Evolutionary conservation across 2,888 invertebrate species (phyloP), one percentile per base, ranked within the genome.

Genomic region (Erynnis tages): DNA sequence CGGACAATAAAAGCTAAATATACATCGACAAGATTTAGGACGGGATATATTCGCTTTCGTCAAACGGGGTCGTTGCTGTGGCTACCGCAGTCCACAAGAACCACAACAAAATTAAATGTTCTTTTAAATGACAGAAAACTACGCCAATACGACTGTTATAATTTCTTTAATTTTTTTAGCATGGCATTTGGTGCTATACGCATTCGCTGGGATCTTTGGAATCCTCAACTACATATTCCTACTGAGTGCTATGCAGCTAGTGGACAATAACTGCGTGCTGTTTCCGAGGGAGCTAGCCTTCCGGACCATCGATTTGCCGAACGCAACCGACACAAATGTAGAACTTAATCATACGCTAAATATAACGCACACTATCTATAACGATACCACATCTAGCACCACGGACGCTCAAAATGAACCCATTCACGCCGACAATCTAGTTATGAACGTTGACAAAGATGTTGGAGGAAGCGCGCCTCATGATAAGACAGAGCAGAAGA

Each of bases 201-300:
- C 73, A 1, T 59, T 74, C 2, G 84, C 85, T 1, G 85, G 77
- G 40, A 56, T 80, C 49, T 84, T 78, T 53, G 86, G 88, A 17
- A 66, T 86, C 17, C 58, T 76, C 44, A 88, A 88, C 61, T 88
- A 81, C 58, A 68, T 80, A n/a, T 80, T 84, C 45, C 66, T 88
- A 1, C 79, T 79, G 54, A 77, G 79, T 38, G 71, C 87, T 0
- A 83, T 77, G 81, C 64, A 73, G 4, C 37, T 88, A 50, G 77
- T 85, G 0, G 71, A 73, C 38, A 59, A 73, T 47, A 75, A 83
- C 57, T 89, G 89, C 56, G 66, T 87, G 0, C 54, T 88, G 1
- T 78, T 64, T 34, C 85, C 88, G 1, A 62, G 82, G 2, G 32
- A 70, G 23, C 63, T 89, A 0, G 82, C 72, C 16, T 85, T 87